phyloP scores from a whole-genome alignment of 2,113 vertebrate species.

The Lates calcarifer region DNA sequence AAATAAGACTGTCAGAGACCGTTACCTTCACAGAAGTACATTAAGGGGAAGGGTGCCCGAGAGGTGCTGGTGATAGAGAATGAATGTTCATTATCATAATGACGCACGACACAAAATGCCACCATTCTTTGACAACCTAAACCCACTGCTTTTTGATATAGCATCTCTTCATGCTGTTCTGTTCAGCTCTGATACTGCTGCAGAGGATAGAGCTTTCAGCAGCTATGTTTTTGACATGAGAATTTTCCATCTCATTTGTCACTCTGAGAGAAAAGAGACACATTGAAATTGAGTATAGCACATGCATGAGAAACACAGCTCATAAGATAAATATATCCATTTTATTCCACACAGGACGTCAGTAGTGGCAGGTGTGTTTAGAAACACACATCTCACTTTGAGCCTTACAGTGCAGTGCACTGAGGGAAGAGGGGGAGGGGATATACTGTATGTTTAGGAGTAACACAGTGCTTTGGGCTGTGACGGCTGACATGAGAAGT shows the following conservation, averaged over 20 bases:
- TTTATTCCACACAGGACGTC: conserved; percentile 49
- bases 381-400: conserved; percentile 46
- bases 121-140: conserved; percentile 63
- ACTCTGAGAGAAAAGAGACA: conserved; percentile 40
- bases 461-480: conserved; percentile 35
- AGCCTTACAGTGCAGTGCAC: background rate
- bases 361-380: conserved; percentile 43
- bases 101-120: conserved; percentile 60
- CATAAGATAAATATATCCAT: conserved; percentile 64
- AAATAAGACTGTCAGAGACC: conserved; percentile 74
- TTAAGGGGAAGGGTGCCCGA: conserved; percentile 66
- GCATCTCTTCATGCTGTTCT: conserved; percentile 19
- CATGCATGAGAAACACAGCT: conserved; percentile 43
- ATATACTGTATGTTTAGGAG: background rate
- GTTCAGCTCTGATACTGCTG: conserved; percentile 28
- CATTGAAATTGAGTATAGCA: conserved; percentile 53
- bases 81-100: conserved; percentile 75
- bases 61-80: conserved; percentile 55
- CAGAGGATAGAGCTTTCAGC: conserved; percentile 44
- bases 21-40: conserved; percentile 70
- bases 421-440: background rate
- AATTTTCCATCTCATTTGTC: conserved; percentile 68
- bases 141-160: conserved; percentile 47
- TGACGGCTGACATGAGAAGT: conserved; percentile 40
- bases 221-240: conserved; percentile 26